These are phyloP conservation scores for Tychaedon coryphoeus DNA, from an alignment of 2,113 vertebrate genomes.

Conservation along the genomic window DNA sequence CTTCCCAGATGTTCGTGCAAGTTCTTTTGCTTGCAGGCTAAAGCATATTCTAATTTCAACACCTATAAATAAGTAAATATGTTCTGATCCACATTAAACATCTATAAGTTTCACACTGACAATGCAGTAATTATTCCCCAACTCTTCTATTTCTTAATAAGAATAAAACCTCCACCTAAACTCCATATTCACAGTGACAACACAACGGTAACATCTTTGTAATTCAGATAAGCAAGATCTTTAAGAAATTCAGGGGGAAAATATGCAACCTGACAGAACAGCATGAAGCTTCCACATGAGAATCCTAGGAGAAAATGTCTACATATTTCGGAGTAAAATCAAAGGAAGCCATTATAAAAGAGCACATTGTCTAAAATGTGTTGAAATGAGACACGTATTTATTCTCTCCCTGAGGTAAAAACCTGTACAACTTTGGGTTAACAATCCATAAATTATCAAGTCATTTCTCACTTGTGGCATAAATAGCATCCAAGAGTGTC, in stretches of 20 bases:
- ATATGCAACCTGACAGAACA: slow-evolving; percentile 40
- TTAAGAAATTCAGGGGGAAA: slow-evolving; percentile 53
- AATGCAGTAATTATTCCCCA: not conserved
- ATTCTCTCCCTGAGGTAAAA: slow-evolving; percentile 69
- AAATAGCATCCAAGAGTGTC: slow-evolving; percentile 64
- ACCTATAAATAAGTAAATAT: slow-evolving; percentile 12
- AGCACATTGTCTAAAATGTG: slow-evolving; percentile 63
- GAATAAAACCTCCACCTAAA: slow-evolving; percentile 21
- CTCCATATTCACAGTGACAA: slow-evolving; percentile 24
- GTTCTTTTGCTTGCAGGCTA: not conserved
- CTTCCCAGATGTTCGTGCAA: not conserved
- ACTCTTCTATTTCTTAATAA: not conserved
- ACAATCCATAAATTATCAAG: slow-evolving; percentile 79
- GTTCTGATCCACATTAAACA: not conserved
- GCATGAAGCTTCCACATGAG: not conserved
- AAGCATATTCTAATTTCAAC: not conserved
- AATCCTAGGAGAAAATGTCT: slow-evolving; percentile 2
- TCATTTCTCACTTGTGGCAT: slow-evolving; percentile 74
- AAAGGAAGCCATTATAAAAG: slow-evolving; percentile 57
- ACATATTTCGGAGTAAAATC: slow-evolving; percentile 46
- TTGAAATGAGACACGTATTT: slow-evolving; percentile 51
- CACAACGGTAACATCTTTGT: not conserved
- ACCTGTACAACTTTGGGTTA: slow-evolving; percentile 71
- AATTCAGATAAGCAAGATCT: slow-evolving; percentile 11
- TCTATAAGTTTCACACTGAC: not conserved